Evolutionary conservation across 1,140 invertebrate species (phyloP), one percentile per base, ranked within the genome.

Genomic region (Drosophila dunni): DNA sequence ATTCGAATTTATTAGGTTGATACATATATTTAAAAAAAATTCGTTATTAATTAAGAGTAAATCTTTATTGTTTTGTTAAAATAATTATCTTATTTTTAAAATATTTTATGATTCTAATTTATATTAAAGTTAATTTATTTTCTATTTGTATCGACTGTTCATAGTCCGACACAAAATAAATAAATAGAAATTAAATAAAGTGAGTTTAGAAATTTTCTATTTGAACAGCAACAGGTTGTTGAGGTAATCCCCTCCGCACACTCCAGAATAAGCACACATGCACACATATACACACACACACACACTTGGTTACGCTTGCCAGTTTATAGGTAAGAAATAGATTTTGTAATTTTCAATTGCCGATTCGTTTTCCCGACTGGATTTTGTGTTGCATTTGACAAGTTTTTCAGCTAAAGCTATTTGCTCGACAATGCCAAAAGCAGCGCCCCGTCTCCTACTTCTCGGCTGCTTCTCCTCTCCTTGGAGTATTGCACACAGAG

Each of bases 351-450:
- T 58, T 66, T 66, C 69, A 44, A 72, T 66, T 72, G 62, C 69
- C 62, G 62, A 44, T 36, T 65, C 51, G 45, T 29, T 36, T 17
- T 51, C 63, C 48, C 48, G 70, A 61, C 38, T 68, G 64, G 48
- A 72, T 67, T 72, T 29, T 66, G 24, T 51, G 38, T 75, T 69
- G 72, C 72, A 51, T 71, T 64, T 75, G 73, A 75, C 73, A 75
- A 65, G 68, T 53, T 73, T 73, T 61, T 45, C 70, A 68, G 17
- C 71, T 50, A 74, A 74, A 74, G 71, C 71, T 69, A 74, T 74
- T 74, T 69, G 65, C 71, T 69, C 65, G 54, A 71, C 73, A 75
- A 75, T 70, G 53, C 58, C 67, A 60, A 48, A 51, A 58, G 17
- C 24, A 24, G 2, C 17, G n/a, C 13, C 51, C 15, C 13, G 45